Conservation (phyloP, 2,113 vertebrate species). For the Carassius auratus region DNA sequence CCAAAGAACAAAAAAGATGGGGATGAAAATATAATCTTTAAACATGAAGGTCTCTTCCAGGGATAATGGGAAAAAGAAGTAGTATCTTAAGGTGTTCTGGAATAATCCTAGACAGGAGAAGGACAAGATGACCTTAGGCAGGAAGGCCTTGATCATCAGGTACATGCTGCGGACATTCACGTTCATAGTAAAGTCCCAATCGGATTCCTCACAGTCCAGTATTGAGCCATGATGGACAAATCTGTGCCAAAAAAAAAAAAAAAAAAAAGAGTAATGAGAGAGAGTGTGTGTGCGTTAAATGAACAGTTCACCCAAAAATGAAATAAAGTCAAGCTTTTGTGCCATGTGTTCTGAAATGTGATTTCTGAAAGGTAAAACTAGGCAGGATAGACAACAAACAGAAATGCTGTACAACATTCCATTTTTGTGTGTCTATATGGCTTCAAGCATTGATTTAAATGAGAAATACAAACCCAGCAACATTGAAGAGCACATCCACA, state of each 20-base stretch:
- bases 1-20: not conserved
- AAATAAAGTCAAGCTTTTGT: not conserved
- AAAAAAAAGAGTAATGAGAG: not conserved
- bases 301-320: not conserved
- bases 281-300: not conserved
- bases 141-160: slow-evolving; percentile 90
- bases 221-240: slow-evolving; percentile 93
- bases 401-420: not conserved
- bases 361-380: not conserved
- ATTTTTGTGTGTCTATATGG: no score
- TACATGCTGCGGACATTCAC: slow-evolving; percentile 94
- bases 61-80: slow-evolving; percentile 36
- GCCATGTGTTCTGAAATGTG: not conserved
- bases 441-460: not conserved
- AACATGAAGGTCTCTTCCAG: not conserved
- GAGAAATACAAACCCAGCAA: slow-evolving; percentile 83
- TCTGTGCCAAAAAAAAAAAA: slow-evolving; percentile 63
- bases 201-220: slow-evolving; percentile 87
- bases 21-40: not conserved
- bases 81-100: slow-evolving; percentile 20
- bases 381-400: not conserved
- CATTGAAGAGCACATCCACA: slow-evolving; percentile 91
- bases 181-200: slow-evolving; percentile 95
- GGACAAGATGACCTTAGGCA: slow-evolving; percentile 84
- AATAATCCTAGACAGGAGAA: slow-evolving; percentile 37